Percentiles rank a stretch among this genome's conserved stretches.
Evolutionary conservation across 1,140 invertebrate species (phyloP).

Genomic region (Euura lappo): DNA sequence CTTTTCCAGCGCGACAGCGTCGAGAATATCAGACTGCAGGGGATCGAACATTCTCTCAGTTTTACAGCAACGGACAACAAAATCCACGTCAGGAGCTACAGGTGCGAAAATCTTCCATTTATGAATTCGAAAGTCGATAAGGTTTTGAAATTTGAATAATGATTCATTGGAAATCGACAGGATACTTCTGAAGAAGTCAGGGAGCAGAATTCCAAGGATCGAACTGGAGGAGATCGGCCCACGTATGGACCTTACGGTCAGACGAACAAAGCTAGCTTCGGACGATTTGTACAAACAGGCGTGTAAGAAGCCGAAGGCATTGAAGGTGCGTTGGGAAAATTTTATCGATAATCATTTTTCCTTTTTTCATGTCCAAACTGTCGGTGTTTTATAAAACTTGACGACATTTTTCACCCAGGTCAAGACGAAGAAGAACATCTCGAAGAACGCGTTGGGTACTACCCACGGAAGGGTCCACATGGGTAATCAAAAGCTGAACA

Average conservation of each 20-base stretch:
- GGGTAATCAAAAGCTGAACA: slow-evolving; percentile 84
- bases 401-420: slow-evolving; percentile 53
- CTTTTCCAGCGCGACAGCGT: slow-evolving; percentile 90
- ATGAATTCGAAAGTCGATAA: neutral
- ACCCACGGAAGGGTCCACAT: slow-evolving; percentile 93
- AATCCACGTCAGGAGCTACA: slow-evolving; percentile 88
- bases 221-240: slow-evolving; percentile 96
- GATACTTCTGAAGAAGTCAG: slow-evolving; percentile 90
- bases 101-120: slow-evolving; percentile 52
- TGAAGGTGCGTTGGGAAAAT: slow-evolving; percentile 66
- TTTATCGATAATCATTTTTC: neutral
- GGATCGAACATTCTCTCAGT: slow-evolving; percentile 90
- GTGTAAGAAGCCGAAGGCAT: slow-evolving; percentile 82
- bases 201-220: slow-evolving; percentile 82
- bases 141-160: neutral
- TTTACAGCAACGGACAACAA: slow-evolving; percentile 84
- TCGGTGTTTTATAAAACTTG: neutral
- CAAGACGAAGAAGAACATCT: slow-evolving; percentile 91
- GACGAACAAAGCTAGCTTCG: slow-evolving; percentile 87
- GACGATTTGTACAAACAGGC: slow-evolving; percentile 90
- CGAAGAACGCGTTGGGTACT: slow-evolving; percentile 84
- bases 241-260: slow-evolving; percentile 84
- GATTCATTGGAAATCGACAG: slow-evolving; percentile 55
- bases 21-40: slow-evolving; percentile 83
- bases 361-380: neutral